These are phyloP conservation scores for Saccopteryx bilineata DNA, from an alignment of 2,113 vertebrate genomes.

Conservation along the genomic window DNA sequence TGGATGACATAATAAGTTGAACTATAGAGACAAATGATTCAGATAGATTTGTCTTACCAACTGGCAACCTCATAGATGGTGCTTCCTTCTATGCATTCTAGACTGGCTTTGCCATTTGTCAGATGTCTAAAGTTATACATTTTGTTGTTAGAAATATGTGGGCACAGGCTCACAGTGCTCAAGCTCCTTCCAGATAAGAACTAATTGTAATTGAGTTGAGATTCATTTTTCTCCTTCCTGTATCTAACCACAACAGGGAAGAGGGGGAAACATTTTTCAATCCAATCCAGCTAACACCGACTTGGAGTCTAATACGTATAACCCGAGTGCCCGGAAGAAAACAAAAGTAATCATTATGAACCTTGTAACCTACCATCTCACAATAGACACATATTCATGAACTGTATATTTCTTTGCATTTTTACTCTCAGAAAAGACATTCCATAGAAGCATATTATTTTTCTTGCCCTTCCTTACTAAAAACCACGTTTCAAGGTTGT, in stretches of 20 bases:
- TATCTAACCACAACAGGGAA: background rate
- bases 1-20: background rate
- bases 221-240: background rate
- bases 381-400: background rate
- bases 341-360: conserved; percentile 1
- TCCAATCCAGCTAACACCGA: background rate
- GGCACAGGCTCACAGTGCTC: background rate
- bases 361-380: conserved; percentile 8
- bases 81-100: background rate
- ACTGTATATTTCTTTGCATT: background rate
- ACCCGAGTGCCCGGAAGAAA: conserved; percentile 9
- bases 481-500: conserved; percentile 46
- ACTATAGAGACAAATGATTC: background rate
- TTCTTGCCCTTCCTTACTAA: background rate
- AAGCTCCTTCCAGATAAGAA: background rate
- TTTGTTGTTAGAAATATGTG: background rate
- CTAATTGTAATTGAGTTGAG: background rate
- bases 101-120: background rate
- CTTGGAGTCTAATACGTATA: background rate
- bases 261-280: background rate
- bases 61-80: background rate
- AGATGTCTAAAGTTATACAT: background rate
- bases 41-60: background rate
- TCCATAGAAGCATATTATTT: conserved; percentile 48
- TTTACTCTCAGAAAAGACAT: conserved; percentile 22